Conservation (phyloP, 1,140 invertebrate species). For the Brachionus paranguensis region DNA sequence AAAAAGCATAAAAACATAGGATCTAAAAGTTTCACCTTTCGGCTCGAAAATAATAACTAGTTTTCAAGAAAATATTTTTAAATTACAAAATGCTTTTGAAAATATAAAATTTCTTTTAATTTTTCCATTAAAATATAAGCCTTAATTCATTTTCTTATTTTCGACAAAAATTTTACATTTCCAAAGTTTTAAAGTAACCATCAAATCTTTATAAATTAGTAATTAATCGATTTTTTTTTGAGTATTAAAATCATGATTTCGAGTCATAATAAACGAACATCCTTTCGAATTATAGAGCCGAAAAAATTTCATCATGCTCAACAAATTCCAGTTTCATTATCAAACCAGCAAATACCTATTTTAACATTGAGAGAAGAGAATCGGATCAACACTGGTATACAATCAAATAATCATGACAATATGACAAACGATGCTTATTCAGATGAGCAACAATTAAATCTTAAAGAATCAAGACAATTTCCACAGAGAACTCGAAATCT, state of each 20-base stretch:
- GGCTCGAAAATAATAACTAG: too few relatives aligned
- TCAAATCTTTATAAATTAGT: too few relatives aligned
- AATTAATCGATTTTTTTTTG: too few relatives aligned
- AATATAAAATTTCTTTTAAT: too few relatives aligned
- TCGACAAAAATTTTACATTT: too few relatives aligned
- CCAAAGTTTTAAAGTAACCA: too few relatives aligned
- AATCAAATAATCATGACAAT: neutral
- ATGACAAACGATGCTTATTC: neutral
- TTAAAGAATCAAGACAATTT: neutral
- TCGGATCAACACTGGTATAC: neutral
- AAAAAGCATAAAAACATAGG: too few relatives aligned
- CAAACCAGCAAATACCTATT: conserved; percentile 9
- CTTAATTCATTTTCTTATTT: too few relatives aligned
- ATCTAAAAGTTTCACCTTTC: too few relatives aligned
- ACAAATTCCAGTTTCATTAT: conserved; percentile 11
- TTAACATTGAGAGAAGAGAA: neutral
- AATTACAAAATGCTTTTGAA: too few relatives aligned
- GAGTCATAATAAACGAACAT: conserved; percentile 1
- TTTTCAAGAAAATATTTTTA: too few relatives aligned
- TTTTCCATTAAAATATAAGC: too few relatives aligned
- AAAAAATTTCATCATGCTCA: conserved; percentile 21
- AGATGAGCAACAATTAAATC: neutral
- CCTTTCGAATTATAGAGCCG: conserved; percentile 26
- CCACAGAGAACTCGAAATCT: neutral
- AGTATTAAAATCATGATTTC: neutral